Evolutionary conservation across 37 sponge, comb jelly and placozoan species (phyloP).

Genomic region (Halisarca cf. caerulea): DNA sequence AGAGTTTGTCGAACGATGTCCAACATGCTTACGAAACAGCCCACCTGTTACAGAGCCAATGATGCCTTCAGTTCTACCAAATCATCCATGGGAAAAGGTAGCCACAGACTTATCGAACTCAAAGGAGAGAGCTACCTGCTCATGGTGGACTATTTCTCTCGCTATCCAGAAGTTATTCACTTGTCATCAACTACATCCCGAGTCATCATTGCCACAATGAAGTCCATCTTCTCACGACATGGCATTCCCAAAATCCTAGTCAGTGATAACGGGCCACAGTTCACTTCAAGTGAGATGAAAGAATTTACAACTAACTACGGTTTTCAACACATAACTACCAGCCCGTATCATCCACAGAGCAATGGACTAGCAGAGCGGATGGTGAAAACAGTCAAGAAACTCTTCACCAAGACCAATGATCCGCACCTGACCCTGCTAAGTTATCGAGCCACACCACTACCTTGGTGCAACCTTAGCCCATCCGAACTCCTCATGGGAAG

Average conservation of each 20-base stretch:
- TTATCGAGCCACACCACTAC: conserved; percentile 38
- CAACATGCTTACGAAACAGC: background rate
- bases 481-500: conserved; percentile 52
- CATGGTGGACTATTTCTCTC: conserved; percentile 43
- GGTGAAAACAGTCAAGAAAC: conserved; percentile 43
- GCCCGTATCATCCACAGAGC: conserved; percentile 49
- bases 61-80: conserved; percentile 20
- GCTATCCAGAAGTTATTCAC: conserved; percentile 35
- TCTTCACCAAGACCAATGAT: conserved; percentile 28
- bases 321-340: conserved; percentile 54
- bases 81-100: conserved; percentile 45
- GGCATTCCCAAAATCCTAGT: conserved; percentile 42
- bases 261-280: conserved; percentile 65
- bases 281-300: conserved; percentile 28
- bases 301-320: conserved; percentile 39
- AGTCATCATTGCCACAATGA: conserved; percentile 24
- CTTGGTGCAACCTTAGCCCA: conserved; percentile 45
- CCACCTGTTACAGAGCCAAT: conserved; percentile 20
- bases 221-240: conserved; percentile 34
- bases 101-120: conserved; percentile 35
- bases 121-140: conserved; percentile 30
- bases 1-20: conserved; percentile 1
- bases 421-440: conserved; percentile 27
- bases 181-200: conserved; percentile 27
- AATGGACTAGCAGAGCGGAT: conserved; percentile 49